These are phyloP conservation scores for Drosophila lacteicornis DNA, from an alignment of 1,140 invertebrate species.

Conservation along the genomic window DNA sequence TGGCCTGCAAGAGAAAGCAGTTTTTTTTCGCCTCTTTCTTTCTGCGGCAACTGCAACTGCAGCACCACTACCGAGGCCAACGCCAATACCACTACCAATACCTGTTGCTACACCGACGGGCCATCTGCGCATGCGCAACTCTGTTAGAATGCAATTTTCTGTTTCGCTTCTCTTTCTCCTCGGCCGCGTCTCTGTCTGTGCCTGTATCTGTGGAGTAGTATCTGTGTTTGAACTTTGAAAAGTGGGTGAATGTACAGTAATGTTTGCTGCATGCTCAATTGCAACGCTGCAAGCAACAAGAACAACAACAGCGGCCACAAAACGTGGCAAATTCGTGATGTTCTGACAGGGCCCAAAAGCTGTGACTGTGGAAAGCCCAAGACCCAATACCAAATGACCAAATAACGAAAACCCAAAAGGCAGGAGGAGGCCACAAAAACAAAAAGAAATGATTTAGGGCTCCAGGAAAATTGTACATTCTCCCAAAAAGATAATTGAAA, in stretches of 20 bases:
- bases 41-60: constrained; percentile 62
- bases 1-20: constrained; percentile 80
- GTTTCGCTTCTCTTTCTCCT: constrained; percentile 73
- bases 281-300: constrained; percentile 55
- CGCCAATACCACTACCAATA: constrained; percentile 35
- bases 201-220: constrained; percentile 44
- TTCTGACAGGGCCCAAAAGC: constrained; percentile 58
- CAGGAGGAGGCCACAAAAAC: constrained; percentile 23
- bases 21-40: constrained; percentile 65
- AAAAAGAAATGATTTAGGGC: constrained; percentile 37
- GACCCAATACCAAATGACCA: constrained; percentile 10
- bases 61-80: constrained; percentile 22
- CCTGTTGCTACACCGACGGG: constrained; percentile 15
- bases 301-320: constrained; percentile 32
- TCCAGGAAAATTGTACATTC: constrained; percentile 26
- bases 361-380: constrained; percentile 22
- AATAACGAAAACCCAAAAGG: constrained; percentile 12
- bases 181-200: background rate
- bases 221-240: constrained; percentile 82
- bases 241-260: constrained; percentile 85
- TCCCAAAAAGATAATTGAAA: constrained; percentile 14
- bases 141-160: constrained; percentile 79
- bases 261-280: constrained; percentile 82
- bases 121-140: constrained; percentile 74
- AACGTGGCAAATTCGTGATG: constrained; percentile 81